Evolutionary conservation across 2,113 vertebrate species (phyloP), one percentile per base, ranked within the genome.

Genomic region (Engystomops pustulosus): DNA sequence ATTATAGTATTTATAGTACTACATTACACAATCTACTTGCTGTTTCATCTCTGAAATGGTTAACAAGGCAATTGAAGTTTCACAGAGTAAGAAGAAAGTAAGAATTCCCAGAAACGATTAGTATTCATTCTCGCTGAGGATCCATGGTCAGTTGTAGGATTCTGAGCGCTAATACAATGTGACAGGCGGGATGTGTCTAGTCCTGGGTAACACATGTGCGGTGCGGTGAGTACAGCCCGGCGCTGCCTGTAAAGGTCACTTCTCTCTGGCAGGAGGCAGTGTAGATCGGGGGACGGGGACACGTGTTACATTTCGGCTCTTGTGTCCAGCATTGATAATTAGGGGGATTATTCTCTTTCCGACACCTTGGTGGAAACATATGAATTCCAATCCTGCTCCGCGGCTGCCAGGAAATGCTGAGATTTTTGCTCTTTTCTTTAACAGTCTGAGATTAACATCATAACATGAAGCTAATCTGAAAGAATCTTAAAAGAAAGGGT

Each of bases 91-190:
- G 0, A 80, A 67, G 15, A 45, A 62, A 47, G 69, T 32, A 55
- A 30, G 68, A 27, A 25, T 83, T 75, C 70, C 69, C 70, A 62
- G 70, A 74, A 83, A 45, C 79, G 45, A 62, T 83, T 62, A 83
- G 23, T 20, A 74, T 68, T 60, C 25, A 47, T 83, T 62, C 70
- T 34, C 4, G 9, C 27, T 45, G 6, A 6, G 58, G 68, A 72
- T 30, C 12, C 68, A 30, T 58, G 80, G 80, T 25, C 68, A 82
- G 36, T 58, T 5, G 20, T 60, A 60, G 15, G 30, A 58, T 38
- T 14, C 14, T 17, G 20, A 9, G n/a, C 18, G 45, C 68, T 62
- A 83, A 62, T 62, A 27, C 11, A 55, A 62, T 45, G 38, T 83
- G 81, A 83, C 81, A 83, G 53, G 36, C 12, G 23, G 70, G 70